Conservation (phyloP, 1,140 invertebrate species). For the Danaus melanippus region DNA sequence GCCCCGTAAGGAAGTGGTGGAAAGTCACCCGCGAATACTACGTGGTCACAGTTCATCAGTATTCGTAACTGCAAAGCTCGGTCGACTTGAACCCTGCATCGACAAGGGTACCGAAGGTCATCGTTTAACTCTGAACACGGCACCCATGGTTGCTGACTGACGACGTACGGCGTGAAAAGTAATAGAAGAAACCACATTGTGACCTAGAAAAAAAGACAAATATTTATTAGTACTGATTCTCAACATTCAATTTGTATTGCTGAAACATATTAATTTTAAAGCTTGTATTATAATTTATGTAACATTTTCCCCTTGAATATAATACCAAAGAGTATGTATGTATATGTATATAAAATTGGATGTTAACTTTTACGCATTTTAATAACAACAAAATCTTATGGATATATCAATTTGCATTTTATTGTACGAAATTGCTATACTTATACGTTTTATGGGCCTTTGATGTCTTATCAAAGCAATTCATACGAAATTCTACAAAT, state of each 20-base stretch:
- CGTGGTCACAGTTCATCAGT: slow-evolving; percentile 84
- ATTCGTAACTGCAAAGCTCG: slow-evolving; percentile 69
- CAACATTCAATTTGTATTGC: neutral
- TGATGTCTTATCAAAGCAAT: slow-evolving; percentile 12
- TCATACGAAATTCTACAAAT: slow-evolving; percentile 1
- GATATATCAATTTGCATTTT: slow-evolving; percentile 2
- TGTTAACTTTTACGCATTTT: too few relatives aligned
- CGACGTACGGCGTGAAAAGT: slow-evolving; percentile 31
- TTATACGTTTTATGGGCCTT: slow-evolving; percentile 4
- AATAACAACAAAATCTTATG: slow-evolving; percentile 11
- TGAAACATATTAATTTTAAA: slow-evolving; percentile 1
- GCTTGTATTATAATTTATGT: too few relatives aligned
- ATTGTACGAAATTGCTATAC: slow-evolving; percentile 8
- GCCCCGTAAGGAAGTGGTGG: slow-evolving; percentile 81
- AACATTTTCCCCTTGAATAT: too few relatives aligned
- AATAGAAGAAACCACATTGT: slow-evolving; percentile 47
- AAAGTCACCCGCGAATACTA: slow-evolving; percentile 85
- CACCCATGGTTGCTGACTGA: slow-evolving; percentile 63
- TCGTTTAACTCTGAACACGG: slow-evolving; percentile 78
- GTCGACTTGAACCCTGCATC: slow-evolving; percentile 69
- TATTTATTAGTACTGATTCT: neutral
- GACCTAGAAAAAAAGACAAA: slow-evolving; percentile 31
- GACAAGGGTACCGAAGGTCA: slow-evolving; percentile 76
- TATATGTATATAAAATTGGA: too few relatives aligned
- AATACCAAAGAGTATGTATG: too few relatives aligned